Percentiles rank a stretch among this genome's conserved stretches.
phyloP scores from a whole-genome alignment of 2,888 invertebrate genomes.

The Amorpha juglandis region DNA sequence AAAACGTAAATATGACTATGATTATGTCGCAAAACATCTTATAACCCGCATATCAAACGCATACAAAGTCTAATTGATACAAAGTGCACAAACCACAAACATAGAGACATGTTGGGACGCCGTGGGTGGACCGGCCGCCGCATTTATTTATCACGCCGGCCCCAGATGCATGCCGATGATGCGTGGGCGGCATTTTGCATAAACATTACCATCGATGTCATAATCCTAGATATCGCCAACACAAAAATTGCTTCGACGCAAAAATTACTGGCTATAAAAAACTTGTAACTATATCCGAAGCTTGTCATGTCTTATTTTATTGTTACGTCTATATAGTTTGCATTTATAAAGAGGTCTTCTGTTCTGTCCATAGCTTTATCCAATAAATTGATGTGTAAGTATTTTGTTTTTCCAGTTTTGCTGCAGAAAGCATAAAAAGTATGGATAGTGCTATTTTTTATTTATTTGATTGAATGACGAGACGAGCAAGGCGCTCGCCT shows the following conservation, averaged over 20 bases:
- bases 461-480: too few species aligned
- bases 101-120: slow-evolving; percentile 25
- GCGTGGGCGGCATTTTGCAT: slow-evolving; percentile 71
- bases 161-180: slow-evolving; percentile 69
- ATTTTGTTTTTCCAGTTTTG: slow-evolving; percentile 13
- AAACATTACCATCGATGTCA: slow-evolving; percentile 66
- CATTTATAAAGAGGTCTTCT: slow-evolving; percentile 7
- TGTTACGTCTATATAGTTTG: slow-evolving; percentile 19
- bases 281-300: slow-evolving; percentile 27
- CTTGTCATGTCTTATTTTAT: slow-evolving; percentile 26
- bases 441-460: too few species aligned
- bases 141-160: slow-evolving; percentile 59
- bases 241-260: slow-evolving; percentile 25
- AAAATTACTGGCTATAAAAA: slow-evolving; percentile 23
- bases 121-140: slow-evolving; percentile 69
- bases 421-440: background rate
- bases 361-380: slow-evolving; percentile 24
- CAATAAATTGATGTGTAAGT: background rate
- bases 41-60: slow-evolving; percentile 11
- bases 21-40: slow-evolving; percentile 3
- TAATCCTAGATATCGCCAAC: slow-evolving; percentile 46
- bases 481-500: too few species aligned
- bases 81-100: slow-evolving; percentile 28
- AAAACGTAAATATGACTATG: background rate
- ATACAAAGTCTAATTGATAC: slow-evolving; percentile 24